A percentile compares a stretch with the other conserved stretches of the same genome.
Evolutionary conservation across 2,888 invertebrate species (phyloP).

Genomic region (Hecatera dysodea): DNA sequence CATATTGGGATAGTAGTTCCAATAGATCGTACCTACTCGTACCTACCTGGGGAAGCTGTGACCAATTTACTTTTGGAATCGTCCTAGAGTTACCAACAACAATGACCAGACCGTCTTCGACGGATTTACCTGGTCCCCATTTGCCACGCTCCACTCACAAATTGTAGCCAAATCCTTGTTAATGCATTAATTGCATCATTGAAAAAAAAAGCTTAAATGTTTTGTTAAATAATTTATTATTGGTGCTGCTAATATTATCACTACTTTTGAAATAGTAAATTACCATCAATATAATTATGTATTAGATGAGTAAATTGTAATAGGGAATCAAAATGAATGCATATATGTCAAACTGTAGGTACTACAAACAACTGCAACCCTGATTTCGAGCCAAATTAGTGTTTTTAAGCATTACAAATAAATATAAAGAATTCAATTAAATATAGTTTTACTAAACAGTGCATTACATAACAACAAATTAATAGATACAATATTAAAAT

Average conservation of each 20-base stretch:
- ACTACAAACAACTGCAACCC: constrained; percentile 41
- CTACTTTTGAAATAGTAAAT: constrained; percentile 57
- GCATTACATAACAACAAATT: constrained; percentile 14
- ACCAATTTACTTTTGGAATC: no score
- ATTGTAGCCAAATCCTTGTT: no score
- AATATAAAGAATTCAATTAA: neutral
- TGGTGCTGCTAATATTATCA: constrained; percentile 57
- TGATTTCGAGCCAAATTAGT: constrained; percentile 54
- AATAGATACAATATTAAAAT: constrained; percentile 2
- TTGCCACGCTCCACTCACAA: no score
- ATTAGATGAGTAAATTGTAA: constrained; percentile 16
- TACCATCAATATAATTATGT: constrained; percentile 14
- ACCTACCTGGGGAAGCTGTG: no score
- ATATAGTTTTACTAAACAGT: constrained; percentile 17
- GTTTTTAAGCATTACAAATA: constrained; percentile 27
- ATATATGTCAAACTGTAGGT: constrained; percentile 13
- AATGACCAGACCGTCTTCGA: no score
- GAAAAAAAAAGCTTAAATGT: neutral
- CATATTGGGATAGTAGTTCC: no score
- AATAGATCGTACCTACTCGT: no score
- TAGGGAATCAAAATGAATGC: constrained; percentile 23
- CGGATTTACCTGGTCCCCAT: no score
- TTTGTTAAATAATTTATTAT: constrained; percentile 48
- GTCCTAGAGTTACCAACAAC: no score
- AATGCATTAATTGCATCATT: no score